Evolutionary conservation across 2,797 vertebrate species (phyloP).

Genomic region (Hemitrygon akajei): DNA sequence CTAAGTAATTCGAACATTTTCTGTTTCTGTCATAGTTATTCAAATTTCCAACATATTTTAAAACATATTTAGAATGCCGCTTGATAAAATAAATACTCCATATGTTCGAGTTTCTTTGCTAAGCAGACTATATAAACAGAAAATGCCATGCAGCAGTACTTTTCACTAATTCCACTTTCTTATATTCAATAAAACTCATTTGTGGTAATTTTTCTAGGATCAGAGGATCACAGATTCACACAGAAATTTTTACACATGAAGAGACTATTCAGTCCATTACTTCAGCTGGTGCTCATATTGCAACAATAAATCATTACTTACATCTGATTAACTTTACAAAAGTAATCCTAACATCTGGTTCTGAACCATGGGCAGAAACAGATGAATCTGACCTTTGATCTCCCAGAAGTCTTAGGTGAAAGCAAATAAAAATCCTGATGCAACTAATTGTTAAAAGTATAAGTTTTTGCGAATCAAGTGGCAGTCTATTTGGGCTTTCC

Average conservation of each 20-base stretch:
- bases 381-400: neutral
- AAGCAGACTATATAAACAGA: neutral
- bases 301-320: neutral
- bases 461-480: neutral
- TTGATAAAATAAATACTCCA: neutral
- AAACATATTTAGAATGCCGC: neutral
- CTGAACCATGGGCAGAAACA: neutral
- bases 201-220: too few species aligned
- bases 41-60: neutral
- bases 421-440: neutral
- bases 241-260: too few species aligned
- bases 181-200: too few species aligned
- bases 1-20: too few species aligned
- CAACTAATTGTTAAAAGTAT: neutral
- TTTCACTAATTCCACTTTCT: neutral
- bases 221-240: too few species aligned
- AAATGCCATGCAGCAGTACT: neutral
- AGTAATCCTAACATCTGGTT: neutral
- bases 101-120: neutral
- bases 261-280: too few species aligned
- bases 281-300: neutral
- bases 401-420: neutral
- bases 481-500: neutral
- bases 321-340: neutral
- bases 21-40: neutral